Evolutionary conservation across 2,888 invertebrate genomes (phyloP).

Genomic region (Ormyrus labotus): DNA sequence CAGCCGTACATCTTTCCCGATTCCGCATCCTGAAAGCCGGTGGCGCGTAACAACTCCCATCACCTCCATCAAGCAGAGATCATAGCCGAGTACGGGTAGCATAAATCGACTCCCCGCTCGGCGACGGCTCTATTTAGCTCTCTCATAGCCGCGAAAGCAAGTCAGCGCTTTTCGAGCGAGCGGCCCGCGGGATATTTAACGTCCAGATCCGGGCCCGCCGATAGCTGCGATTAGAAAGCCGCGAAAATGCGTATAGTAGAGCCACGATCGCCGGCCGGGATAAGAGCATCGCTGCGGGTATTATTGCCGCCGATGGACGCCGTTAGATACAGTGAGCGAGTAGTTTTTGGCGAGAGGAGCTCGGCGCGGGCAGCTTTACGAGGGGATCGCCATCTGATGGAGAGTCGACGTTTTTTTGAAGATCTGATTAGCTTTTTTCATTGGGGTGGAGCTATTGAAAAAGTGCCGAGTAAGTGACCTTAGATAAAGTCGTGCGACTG

Average conservation of each 20-base stretch:
- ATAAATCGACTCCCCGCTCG: slow-evolving; percentile 29
- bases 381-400: neutral
- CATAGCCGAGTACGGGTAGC: neutral
- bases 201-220: slow-evolving; percentile 1
- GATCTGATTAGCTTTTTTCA: slow-evolving; percentile 5
- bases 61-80: neutral
- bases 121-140: slow-evolving; percentile 5
- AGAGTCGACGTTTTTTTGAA: neutral
- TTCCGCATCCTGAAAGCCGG: slow-evolving; percentile 1
- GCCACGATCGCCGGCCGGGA: slow-evolving; percentile 15
- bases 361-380: no score
- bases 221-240: slow-evolving; percentile 40
- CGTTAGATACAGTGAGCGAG: neutral
- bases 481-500: no score
- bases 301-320: neutral
- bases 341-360: no score
- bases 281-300: neutral
- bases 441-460: neutral
- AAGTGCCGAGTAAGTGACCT: no score
- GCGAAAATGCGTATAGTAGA: slow-evolving; percentile 26
- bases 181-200: slow-evolving; percentile 28
- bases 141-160: neutral
- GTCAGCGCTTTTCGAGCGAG: slow-evolving; percentile 38
- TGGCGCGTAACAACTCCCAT: neutral
- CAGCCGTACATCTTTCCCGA: neutral